Percentiles rank a stretch among this genome's conserved stretches.
phyloP scores from a whole-genome alignment of 2,888 invertebrate species.

The Laspeyria flexula region DNA sequence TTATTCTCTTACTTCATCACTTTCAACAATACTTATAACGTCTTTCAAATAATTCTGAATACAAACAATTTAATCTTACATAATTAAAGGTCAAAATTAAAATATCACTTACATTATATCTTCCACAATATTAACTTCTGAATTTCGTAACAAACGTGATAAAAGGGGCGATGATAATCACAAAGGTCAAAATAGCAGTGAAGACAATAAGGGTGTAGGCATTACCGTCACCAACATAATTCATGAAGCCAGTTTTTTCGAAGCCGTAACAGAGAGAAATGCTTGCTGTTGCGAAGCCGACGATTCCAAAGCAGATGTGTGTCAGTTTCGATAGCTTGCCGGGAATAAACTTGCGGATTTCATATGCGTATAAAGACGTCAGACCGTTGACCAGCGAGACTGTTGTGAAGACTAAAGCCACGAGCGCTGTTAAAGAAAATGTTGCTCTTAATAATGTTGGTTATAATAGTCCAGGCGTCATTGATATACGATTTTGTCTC shows the following conservation, averaged over 20 bases:
- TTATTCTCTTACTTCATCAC: no score
- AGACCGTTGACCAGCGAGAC: conserved; percentile 64
- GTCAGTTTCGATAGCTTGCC: conserved; percentile 61
- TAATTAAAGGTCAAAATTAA: no score
- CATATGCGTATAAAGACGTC: conserved; percentile 62
- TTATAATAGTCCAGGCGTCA: no score
- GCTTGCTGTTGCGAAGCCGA: conserved; percentile 52
- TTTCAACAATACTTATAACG: no score
- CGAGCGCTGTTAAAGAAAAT: conserved; percentile 51
- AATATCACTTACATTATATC: no score
- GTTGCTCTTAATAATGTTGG: no score
- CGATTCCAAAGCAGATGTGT: conserved; percentile 64
- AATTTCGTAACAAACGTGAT: conserved; percentile 49
- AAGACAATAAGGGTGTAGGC: conserved; percentile 54
- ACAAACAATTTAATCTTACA: no score
- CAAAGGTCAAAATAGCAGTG: conserved; percentile 36
- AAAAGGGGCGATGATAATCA: conserved; percentile 57
- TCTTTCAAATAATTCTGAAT: no score
- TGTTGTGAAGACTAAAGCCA: conserved; percentile 66
- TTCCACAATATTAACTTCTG: background rate
- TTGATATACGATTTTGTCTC: no score
- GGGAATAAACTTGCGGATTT: conserved; percentile 54
- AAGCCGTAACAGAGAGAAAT: conserved; percentile 63
- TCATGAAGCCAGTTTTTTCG: conserved; percentile 54
- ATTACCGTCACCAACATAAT: conserved; percentile 45